These are phyloP conservation scores for Homarus gammarus DNA, from an alignment of 2,888 invertebrate genomes.

Conservation along the genomic window DNA sequence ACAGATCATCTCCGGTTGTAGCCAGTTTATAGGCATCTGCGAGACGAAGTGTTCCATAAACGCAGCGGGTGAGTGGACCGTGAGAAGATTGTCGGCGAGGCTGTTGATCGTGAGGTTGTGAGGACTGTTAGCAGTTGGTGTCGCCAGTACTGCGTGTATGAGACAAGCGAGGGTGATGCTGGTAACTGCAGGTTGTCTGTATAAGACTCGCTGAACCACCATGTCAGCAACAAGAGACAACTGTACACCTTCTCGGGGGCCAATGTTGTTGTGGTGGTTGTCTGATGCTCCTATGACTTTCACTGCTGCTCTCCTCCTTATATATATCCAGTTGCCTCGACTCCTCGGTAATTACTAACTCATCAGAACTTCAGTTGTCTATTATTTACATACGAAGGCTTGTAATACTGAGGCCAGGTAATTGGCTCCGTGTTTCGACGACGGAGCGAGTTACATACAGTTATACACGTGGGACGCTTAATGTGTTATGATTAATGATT, in stretches of 20 bases:
- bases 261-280: too few relatives aligned
- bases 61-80: neutral
- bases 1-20: slow-evolving; percentile 30
- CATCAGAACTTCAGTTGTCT: too few relatives aligned
- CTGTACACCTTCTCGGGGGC: neutral
- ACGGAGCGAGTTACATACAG: too few relatives aligned
- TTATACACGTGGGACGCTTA: too few relatives aligned
- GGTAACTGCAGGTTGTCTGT: neutral
- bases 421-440: too few relatives aligned
- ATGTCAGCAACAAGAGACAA: neutral
- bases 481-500: too few relatives aligned
- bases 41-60: neutral
- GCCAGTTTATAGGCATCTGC: slow-evolving; percentile 29
- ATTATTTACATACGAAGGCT: too few relatives aligned
- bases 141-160: neutral
- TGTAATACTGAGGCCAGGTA: too few relatives aligned
- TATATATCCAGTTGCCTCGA: neutral
- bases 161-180: neutral
- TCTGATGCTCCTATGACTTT: too few relatives aligned
- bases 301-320: neutral
- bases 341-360: too few relatives aligned
- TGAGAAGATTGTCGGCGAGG: neutral
- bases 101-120: neutral
- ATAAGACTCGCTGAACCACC: neutral
- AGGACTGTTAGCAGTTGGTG: neutral